Base-by-base conservation (phyloP, 2,888 invertebrate genomes). In the Eupelmus urozonus region DNA sequence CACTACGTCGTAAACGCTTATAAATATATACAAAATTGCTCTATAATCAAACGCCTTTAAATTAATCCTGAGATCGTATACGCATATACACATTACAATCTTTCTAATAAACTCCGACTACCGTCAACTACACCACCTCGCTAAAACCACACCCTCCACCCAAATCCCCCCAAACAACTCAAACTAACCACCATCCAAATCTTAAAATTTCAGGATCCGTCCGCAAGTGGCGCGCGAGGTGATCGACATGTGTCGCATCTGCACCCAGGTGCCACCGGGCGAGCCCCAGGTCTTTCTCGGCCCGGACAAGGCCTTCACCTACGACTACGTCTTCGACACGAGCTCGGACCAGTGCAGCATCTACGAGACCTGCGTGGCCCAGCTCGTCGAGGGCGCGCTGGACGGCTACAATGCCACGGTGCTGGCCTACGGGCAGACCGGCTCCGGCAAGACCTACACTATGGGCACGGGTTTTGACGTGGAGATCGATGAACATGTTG, bases 371-470 rank as follows among this genome's bases (percentile, higher is more conserved):
- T 96, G 97, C 87, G 97, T 98, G 69, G 93, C 94, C 75, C 93
- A 94, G 71, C 93, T 99, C 76, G 95, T 99, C 82, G 96, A 97
- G 83, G 96, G 98, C 40, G 96, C 98, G 9, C 93, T 99, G 77
- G 96, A 97, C 86, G 99, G 99, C 76, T 98, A 97, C 91, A 99
- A 99, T 92, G 99, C 98, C 18, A 99, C 99, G 13, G 96, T 99
- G 55, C 92, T 99, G 85, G 99, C 99, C 0, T 90, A 90, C 59
- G 89, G 89, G 11, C 92, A 97, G 94, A 99, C 99, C 62, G 99
- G 99, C 1, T 98, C 98, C 51, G 99, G 99, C 1, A 99, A 99
- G 91, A 99, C 99, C 0, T 98, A 97, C 90, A 98, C 98, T 1
- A 99, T 99, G 98, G 99, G 99, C 72, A 98, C 98, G 18, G 98